Evolutionary conservation across 30 jellyfish, hydroid and myxozoan species (phyloP), one percentile per base, ranked within the genome.

Genomic region (Cassiopea xamachana): DNA sequence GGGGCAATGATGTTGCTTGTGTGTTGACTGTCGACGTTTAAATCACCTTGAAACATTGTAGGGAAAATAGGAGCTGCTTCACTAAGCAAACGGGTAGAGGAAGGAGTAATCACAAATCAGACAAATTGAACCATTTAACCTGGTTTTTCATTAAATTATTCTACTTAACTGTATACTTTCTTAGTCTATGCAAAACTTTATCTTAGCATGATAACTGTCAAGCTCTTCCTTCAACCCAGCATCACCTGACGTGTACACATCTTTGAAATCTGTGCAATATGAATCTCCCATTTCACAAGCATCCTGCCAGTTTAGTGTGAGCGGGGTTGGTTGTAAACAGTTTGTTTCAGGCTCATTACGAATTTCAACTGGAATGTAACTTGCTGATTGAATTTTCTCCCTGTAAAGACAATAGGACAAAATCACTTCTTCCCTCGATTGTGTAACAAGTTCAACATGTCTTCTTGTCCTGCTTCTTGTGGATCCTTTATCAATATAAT

Each of bases 251-350:
- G 82, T 9, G 58, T 70, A 82, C 2, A 82, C 19, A 82, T 82
- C 72, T 68, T 67, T 15, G 47, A 47, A 67, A 74, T 85, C 86
- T 1, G 55, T 1, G 81, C 93, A 85, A 48, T 85, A 49, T 6
- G 60, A 15, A 18, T 87, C 94, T 1, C 7, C 55, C 1, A 44
- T 44, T 9, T 10, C 61, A 18, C 94, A 87, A 18, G 72, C 67
- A n/a, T 49, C 50, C 18, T 60, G 67, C 94, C 94, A 87, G 4
- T 75, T 87, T 46, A 69, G 73, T 7, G 94, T 67, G 13, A 49
- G 4, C 48, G 94, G 94, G 16, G 85, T 87, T 7, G 94, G 90
- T 81, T 87, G 94, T 60, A 87, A 16, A 80, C 94, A 87, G 18
- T 87, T 78, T 10, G 90, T 78, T 79, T 69, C 19, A 10, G 85